phyloP scores from a whole-genome alignment of 2,888 invertebrate species.

The Galeopsomyia nigrocyanea region DNA sequence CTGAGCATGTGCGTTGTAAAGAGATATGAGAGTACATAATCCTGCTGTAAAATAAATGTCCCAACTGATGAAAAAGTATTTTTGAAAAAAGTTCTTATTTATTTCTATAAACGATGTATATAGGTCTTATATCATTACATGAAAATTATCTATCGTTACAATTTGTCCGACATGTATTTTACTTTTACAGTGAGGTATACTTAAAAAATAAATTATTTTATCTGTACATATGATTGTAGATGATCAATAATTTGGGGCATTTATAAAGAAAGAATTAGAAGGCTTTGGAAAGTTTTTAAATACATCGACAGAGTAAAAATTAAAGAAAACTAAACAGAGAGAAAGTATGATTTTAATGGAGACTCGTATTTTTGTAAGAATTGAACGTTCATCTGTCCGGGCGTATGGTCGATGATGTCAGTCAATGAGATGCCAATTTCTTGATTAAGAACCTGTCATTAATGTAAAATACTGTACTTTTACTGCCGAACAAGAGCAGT shows the following conservation, averaged over 20 bases:
- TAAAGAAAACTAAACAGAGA: slow-evolving; percentile 25
- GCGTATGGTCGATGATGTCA: slow-evolving; percentile 27
- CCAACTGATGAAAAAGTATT: not conserved
- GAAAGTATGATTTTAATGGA: slow-evolving; percentile 44
- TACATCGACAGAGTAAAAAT: slow-evolving; percentile 1
- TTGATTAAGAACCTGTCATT: slow-evolving; percentile 45
- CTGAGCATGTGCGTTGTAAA: not conserved
- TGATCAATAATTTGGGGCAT: slow-evolving; percentile 35
- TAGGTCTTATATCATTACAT: not conserved
- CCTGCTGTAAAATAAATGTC: slow-evolving; percentile 30
- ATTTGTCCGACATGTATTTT: too few species aligned
- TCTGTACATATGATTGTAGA: slow-evolving; percentile 11
- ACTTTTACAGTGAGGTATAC: not conserved
- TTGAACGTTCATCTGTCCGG: slow-evolving; percentile 38
- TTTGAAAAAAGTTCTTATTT: slow-evolving; percentile 6
- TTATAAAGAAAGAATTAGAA: slow-evolving; percentile 4
- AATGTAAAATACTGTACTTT: slow-evolving; percentile 47
- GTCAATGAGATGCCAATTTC: slow-evolving; percentile 45
- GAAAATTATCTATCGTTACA: too few species aligned
- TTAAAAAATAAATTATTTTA: not conserved
- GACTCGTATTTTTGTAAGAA: slow-evolving; percentile 56
- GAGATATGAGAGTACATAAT: slow-evolving; percentile 1
- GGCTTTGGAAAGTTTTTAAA: slow-evolving; percentile 5
- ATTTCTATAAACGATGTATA: slow-evolving; percentile 37
- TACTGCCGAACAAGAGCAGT: slow-evolving; percentile 27